A percentile compares a stretch with the other conserved stretches of the same genome.
These are phyloP conservation scores for Eupeodes corollae DNA, from an alignment of 1,140 invertebrate genomes.

Conservation along the genomic window DNA sequence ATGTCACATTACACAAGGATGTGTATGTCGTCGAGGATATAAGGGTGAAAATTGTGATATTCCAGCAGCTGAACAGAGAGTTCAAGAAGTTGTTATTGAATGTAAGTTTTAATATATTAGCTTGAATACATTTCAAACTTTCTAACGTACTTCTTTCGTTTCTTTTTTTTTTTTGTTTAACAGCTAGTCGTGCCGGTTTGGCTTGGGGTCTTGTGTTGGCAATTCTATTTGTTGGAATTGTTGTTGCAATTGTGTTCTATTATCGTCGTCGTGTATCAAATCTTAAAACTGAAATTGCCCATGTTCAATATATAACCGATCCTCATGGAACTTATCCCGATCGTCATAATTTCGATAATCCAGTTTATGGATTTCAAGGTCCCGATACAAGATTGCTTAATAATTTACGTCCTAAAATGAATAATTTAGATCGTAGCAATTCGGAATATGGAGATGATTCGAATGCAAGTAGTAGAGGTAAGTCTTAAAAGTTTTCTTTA, in stretches of 20 bases:
- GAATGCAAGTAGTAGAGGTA: slow-evolving; percentile 31
- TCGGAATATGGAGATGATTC: slow-evolving; percentile 22
- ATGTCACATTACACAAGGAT: slow-evolving; percentile 71
- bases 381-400: slow-evolving; percentile 49
- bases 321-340: slow-evolving; percentile 52
- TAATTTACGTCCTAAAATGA: slow-evolving; percentile 48
- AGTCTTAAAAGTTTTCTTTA: neutral
- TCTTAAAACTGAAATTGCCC: slow-evolving; percentile 73
- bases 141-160: neutral
- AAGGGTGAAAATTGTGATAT: slow-evolving; percentile 50
- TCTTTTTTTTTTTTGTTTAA: slow-evolving; percentile 1
- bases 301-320: slow-evolving; percentile 82
- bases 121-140: neutral
- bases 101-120: slow-evolving; percentile 10
- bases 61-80: slow-evolving; percentile 19
- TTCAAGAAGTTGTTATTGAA: slow-evolving; percentile 14
- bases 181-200: slow-evolving; percentile 44
- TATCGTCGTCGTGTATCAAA: slow-evolving; percentile 64
- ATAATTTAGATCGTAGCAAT: slow-evolving; percentile 25
- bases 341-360: slow-evolving; percentile 85
- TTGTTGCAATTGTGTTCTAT: slow-evolving; percentile 56
- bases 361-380: slow-evolving; percentile 70
- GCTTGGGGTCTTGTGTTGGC: slow-evolving; percentile 54
- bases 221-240: slow-evolving; percentile 52
- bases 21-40: slow-evolving; percentile 66